Base-by-base conservation (phyloP, 1,140 invertebrate genomes). In the Oryctes rhinoceros region DNA sequence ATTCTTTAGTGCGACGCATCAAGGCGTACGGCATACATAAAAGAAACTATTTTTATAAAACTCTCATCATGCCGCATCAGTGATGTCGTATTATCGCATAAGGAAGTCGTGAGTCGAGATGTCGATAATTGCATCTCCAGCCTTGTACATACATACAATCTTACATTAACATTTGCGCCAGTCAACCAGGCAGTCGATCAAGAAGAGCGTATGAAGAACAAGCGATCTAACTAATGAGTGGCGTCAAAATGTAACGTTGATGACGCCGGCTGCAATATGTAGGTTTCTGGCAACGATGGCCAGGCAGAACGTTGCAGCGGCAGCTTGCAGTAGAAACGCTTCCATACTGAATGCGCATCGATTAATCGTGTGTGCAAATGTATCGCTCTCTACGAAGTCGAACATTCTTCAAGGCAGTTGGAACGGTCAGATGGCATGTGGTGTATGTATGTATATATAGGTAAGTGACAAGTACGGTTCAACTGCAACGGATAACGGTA, bases 341-440 rank as follows among this genome's bases (percentile, higher is more conserved):
- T n/a, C 18, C n/a, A 24, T 0, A 20, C 24, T 18, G 62, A 67
- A 67, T 30, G 65, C 20, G 24, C 13, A 71, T 35, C 65, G 65
- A 71, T 71, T 71, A 24, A 13, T 15, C 24, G 30, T 37, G 24
- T 67, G 65, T 71, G 65, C 24, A 62, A 62, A 62, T 62, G 13
- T 62, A 62, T 62, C 53, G 53, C 53, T 7, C 39, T 67, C 10
- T 67, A 15, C 65, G 20, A 71, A 71, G 65, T 71, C 65, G 65
- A 35, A 71, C 65, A 71, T 71, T 71, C 65, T 71, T 71, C 65
- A 71, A 71, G 65, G 65, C 65, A 71, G 20, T 71, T 37, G 65
- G 35, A 71, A 37, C 65, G 65, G 20, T 71, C 65, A 71, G 65
- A 71, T 35, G 65, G 65, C 65, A 71, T 71, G 65, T 71, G 65